Conservation (phyloP, 2,797 vertebrate species). For the Eulemur coronatus region DNA sequence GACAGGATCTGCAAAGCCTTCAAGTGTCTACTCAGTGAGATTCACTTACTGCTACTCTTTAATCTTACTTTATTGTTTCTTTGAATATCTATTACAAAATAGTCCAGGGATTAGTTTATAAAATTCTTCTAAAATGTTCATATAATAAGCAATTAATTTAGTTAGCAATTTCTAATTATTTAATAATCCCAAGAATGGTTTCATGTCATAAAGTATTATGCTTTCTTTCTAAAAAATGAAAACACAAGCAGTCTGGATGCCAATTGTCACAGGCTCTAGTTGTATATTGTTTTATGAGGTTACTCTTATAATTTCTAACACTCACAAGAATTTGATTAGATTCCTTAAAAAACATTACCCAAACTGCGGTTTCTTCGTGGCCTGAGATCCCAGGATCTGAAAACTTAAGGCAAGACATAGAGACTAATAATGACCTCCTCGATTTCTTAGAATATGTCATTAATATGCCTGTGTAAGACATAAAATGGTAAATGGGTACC, state of each 20-base stretch:
- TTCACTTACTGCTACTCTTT: not conserved
- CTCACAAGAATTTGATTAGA: not conserved
- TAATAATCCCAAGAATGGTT: not conserved
- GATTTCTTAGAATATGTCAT: not conserved
- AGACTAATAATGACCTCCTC: not conserved
- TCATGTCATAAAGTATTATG: not conserved
- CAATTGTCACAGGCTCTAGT: not conserved
- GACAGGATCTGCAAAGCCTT: not conserved
- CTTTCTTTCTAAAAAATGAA: not conserved
- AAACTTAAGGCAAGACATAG: too few species aligned
- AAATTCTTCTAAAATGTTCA: not conserved
- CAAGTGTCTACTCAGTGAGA: not conserved
- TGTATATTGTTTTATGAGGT: not conserved
- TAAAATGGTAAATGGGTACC: not conserved
- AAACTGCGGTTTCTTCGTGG: not conserved
- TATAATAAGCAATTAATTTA: not conserved
- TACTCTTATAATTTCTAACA: not conserved
- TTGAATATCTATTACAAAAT: not conserved
- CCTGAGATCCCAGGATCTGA: not conserved
- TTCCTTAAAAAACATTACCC: not conserved
- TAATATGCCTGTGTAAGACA: not conserved
- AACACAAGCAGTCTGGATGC: not conserved
- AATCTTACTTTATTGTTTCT: not conserved
- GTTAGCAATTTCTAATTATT: not conserved
- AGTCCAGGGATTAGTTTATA: not conserved